Evolutionary conservation across 2,888 invertebrate species (phyloP), one percentile per base, ranked within the genome.

Genomic region (Ommatoiulus sabulosus): DNA sequence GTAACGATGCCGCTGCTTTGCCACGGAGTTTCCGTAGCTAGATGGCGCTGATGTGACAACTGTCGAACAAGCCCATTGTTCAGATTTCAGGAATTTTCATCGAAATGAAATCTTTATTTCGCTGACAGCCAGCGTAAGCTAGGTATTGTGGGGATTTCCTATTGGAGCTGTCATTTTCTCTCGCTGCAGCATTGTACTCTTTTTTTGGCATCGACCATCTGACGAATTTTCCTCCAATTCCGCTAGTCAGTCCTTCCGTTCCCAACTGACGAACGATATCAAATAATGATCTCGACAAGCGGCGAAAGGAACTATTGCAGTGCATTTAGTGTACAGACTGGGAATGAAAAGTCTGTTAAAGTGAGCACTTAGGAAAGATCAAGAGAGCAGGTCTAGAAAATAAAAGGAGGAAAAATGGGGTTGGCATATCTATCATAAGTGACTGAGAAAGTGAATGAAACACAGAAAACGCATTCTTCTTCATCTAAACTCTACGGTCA

Each of bases 281-380:
- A 63, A 20, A 63, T 63, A 63, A 63, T 63, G 63, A 63, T 63
- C n/a, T n/a, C 20, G 63, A 63, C 20, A 63, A n/a, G 20, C n/a
- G n/a, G n/a, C 63, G n/a, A 63, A n/a, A 63, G 63, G n/a, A 63
- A n/a, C 63, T 63, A 63, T 63, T n/a, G 63, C 63, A 63, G 63
- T 63, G 63, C 63, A 63, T 63, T 63, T 63, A 63, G 63, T 63
- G 63, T 20, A n/a, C 63, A 63, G 63, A 63, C 63, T 63, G 63
- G 20, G 63, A 20, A 63, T 63, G 63, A 63, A 63, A 63, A 63
- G 63, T 63, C 63, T 63, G 63, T 63, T 63, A 63, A 63, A 63
- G 63, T 63, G 63, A 63, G 63, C 63, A 63, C 63, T 63, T 63
- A 63, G 63, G 20, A 63, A n/a, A 63, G 63, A 63, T 63, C 63